These are phyloP conservation scores for Apamea crenata DNA, from an alignment of 2,888 invertebrate species.

Conservation along the genomic window DNA sequence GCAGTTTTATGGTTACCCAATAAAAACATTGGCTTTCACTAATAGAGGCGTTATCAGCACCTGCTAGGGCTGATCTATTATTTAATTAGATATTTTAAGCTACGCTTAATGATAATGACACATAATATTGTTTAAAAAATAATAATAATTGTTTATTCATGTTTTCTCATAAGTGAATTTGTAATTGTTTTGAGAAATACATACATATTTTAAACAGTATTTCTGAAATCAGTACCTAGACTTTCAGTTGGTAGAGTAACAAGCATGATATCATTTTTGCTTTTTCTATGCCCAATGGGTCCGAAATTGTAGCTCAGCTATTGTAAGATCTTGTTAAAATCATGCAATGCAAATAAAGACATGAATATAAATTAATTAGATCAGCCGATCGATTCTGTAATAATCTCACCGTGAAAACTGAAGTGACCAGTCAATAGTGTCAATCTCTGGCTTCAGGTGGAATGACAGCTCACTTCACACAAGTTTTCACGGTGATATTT, in stretches of 20 bases:
- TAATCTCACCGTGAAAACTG: not conserved
- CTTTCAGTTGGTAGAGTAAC: not conserved
- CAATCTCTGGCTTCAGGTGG: not conserved
- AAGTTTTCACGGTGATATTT: not conserved
- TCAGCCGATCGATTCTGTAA: not conserved
- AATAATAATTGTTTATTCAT: no score
- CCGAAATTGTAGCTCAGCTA: no score
- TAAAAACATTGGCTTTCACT: slow-evolving; percentile 25
- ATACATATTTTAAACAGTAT: not conserved
- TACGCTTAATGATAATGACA: not conserved
- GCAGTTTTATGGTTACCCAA: slow-evolving; percentile 14
- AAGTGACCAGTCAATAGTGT: not conserved
- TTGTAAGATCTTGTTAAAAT: not conserved
- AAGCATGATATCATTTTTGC: not conserved
- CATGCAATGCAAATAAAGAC: not conserved
- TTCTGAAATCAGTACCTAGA: not conserved
- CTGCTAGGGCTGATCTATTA: no score
- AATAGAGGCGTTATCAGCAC: not conserved
- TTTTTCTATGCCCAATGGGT: not conserved
- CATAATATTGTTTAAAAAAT: no score
- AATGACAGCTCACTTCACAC: not conserved
- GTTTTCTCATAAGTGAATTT: no score
- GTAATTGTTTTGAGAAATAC: not conserved
- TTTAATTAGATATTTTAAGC: not conserved
- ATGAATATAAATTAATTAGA: not conserved